Base-by-base conservation (phyloP, 1,140 invertebrate species). In the Drosophila dunni region DNA sequence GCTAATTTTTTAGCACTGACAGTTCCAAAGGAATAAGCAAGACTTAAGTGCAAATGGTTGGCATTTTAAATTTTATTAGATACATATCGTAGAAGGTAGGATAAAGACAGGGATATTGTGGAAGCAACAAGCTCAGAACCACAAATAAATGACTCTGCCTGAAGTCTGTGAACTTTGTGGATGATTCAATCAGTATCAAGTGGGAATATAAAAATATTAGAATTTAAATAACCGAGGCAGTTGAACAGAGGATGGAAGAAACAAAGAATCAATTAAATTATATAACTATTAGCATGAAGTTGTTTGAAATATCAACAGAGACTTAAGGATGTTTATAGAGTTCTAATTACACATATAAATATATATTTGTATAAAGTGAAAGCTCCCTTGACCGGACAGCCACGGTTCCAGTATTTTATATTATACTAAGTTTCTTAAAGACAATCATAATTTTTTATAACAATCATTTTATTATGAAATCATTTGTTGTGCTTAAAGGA, bases 11-110 rank as follows among this genome's bases (percentile, higher is more conserved):
- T 89, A 89, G 71, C 69, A 79, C 78, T 60, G 69, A 74, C 57
- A 82, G 70, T 57, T 40, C 38, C 38, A 40, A 10, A 40, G 13
- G 7, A 45, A 11, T 36, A 58, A 38, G 67, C 8, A 24, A 45
- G 33, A 45, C 71, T 78, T 53, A 78, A 88, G 82, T 88, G 83
- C 64, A 82, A 86, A 86, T 88, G 83, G 75, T 68, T 82, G 76
- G 82, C 62, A 83, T 88, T 88, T 88, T 83, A 82, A 82, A 86
- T 88, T 79, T 77, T 77, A 86, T 88, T 86, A 88, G 75, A 58
- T 75, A 48, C 29, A 24, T 56, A 29, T 29, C 24, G 24, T 29
- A 53, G 65, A 70, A 78, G 79, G 57, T 72, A 44, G 48, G 36
- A 7, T 29, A 46, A 40, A 40, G 24, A 9, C 38, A 61, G 33